Evolutionary conservation across 1,140 invertebrate genomes (phyloP).

Genomic region (Aphis gossypii): DNA sequence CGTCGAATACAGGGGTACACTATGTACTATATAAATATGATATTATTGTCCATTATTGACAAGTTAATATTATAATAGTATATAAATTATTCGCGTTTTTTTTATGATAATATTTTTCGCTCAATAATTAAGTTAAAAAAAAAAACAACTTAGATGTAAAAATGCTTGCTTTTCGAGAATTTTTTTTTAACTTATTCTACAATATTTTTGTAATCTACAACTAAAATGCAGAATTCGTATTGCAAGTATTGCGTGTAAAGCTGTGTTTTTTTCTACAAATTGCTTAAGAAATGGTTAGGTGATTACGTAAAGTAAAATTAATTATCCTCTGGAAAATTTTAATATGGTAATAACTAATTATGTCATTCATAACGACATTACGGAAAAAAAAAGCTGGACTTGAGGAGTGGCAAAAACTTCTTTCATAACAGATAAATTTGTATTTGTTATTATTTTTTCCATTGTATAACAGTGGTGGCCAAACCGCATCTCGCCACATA

Average conservation of each 20-base stretch:
- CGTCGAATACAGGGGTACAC: background rate
- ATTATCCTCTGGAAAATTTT: background rate
- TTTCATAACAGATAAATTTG: background rate
- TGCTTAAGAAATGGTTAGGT: background rate
- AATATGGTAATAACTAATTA: background rate
- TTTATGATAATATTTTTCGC: too few relatives aligned
- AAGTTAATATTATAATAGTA: too few relatives aligned
- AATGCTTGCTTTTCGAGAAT: background rate
- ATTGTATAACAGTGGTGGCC: too few relatives aligned
- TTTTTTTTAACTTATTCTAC: background rate
- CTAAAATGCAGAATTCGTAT: background rate
- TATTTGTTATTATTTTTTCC: too few relatives aligned
- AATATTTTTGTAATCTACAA: background rate
- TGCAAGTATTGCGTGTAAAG: background rate
- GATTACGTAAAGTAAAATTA: background rate
- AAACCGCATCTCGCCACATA: too few relatives aligned
- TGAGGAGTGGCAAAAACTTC: background rate
- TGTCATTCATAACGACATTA: background rate
- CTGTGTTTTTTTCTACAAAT: background rate
- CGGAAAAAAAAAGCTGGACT: background rate
- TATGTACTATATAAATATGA: too few relatives aligned
- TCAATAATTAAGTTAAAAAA: too few relatives aligned
- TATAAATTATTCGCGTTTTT: too few relatives aligned
- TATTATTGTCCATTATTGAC: background rate
- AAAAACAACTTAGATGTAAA: background rate